These are phyloP conservation scores for Cheilosia variabilis DNA, from an alignment of 2,888 invertebrate species.

Conservation along the genomic window DNA sequence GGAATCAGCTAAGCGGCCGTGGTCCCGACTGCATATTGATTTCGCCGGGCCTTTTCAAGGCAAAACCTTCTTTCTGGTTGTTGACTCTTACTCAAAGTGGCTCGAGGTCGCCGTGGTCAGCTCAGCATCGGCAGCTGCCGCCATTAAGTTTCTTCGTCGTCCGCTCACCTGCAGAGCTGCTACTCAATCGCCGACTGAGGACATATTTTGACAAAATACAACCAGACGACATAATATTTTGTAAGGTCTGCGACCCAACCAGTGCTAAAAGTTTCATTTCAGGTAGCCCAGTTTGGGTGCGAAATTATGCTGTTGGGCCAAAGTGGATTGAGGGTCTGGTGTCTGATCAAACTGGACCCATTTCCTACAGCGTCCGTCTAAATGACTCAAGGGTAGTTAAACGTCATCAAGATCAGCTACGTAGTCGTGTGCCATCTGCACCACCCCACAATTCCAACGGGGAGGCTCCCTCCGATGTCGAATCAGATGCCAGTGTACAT, in stretches of 20 bases:
- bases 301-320: conserved; percentile 35
- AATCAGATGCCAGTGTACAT: background rate
- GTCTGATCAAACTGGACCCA: conserved; percentile 11
- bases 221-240: conserved; percentile 19
- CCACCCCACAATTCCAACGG: background rate
- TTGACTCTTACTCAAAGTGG: conserved; percentile 58
- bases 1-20: conserved; percentile 36
- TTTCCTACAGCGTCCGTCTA: conserved; percentile 27
- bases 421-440: background rate
- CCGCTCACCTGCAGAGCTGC: conserved; percentile 7
- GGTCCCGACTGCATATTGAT: conserved; percentile 31
- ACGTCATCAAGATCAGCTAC: conserved; percentile 36
- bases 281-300: conserved; percentile 31
- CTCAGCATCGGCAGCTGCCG: conserved; percentile 46
- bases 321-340: conserved; percentile 15
- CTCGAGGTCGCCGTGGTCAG: conserved; percentile 50
- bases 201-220: conserved; percentile 24
- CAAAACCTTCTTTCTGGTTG: conserved; percentile 34
- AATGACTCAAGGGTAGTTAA: conserved; percentile 30
- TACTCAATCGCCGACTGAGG: conserved; percentile 9
- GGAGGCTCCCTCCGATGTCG: background rate
- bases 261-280: conserved; percentile 20
- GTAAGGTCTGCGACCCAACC: conserved; percentile 10
- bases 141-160: conserved; percentile 30
- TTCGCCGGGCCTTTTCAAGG: conserved; percentile 36